Base-by-base conservation (phyloP, 2,797 vertebrate species). In the Betta splendens region DNA sequence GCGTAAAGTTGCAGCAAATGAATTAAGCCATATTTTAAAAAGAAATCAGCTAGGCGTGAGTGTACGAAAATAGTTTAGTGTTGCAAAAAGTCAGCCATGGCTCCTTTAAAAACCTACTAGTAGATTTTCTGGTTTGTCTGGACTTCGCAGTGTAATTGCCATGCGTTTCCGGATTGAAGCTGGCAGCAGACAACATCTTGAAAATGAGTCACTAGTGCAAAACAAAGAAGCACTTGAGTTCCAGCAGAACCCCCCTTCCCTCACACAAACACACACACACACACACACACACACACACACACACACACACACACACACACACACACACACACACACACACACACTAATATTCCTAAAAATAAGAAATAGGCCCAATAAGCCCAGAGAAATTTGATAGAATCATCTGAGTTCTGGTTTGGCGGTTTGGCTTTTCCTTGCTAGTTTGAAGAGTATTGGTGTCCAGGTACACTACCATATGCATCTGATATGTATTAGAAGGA, bases 161-260 rank as follows among this genome's bases (percentile, higher is more conserved):
- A 93, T 95, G 94, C 92, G 94, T 94, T 98, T 98, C 96, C 96
- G 95, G 95, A 95, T 94, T 93, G 93, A 95, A 95, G 94, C 95
- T 97, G 96, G 96, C 96, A 97, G 95, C 93, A 94, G 94, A 96
- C 94, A 96, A 94, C 94, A 93, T 97, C 95, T 97, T 94, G 95
- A 97, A 95, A 96, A 96, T 98, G 95, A 98, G 92, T 98, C 96
- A 98, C 92, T 93, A 84, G 87, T 89, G 92, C 90, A 94, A 95
- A 83, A 97, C 95, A 98, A 98, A 98, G 96, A 96, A 92, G 92
- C 87, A 83, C 82, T 90, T 92, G 75, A 92, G 87, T 80, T 88
- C 82, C 75, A 81, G 66, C 62, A 77, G 75, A 71, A 31, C 31
- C 65, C 54, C 69, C 61, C 33, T 17, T 33, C 28, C 52, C 29